Evolutionary conservation across 2,113 vertebrate species (phyloP), one percentile per base, ranked within the genome.

Genomic region (Aldabrachelys gigantea): DNA sequence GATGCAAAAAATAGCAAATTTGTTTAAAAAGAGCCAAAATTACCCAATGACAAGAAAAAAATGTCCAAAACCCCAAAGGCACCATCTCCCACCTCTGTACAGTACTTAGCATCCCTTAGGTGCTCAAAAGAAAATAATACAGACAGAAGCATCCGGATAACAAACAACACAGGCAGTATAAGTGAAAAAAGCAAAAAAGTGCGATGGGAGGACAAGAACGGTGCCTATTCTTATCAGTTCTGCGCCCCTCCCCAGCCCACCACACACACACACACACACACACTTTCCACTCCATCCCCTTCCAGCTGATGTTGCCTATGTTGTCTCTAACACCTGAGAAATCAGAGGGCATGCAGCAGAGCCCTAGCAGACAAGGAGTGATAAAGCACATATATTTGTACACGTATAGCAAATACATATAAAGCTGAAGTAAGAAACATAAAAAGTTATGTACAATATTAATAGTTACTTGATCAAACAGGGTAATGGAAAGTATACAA

Each of bases 391-490:
- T 22, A 44, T 72, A 72, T 72, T 72, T 72, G 65, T 72, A 38
- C n/a, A 72, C 10, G 76, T 38, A 47, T n/a, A 54, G 65, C 44
- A 57, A 1, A 47, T 14, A 6, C 57, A 13, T 3, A 17, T 14
- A 57, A 65, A 62, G 19, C 41, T 6, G 29, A 82, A 5, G 2
- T 25, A 65, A 44, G 65, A 65, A 22, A 35, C 49, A 80, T 44
- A 41, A 24, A 41, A 24, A 27, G 76, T 35, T 52, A 10, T 41
- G 52, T 56, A 62, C 57, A 7, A 25, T 53, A 88, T 17, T 82
- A 35, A 10, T 14, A 62, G 56, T 7, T 79, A 1, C 0, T 14
- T 9, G 27, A 80, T 6, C 0, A 0, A 2, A 8, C 35, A 57
- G 8, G 59, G 4, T 6, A 93, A 84, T 25, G 49, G 62, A 62